Conservation (phyloP, 30 jellyfish, hydroid and myxozoan genomes). For the Nemopilema nomurai region DNA sequence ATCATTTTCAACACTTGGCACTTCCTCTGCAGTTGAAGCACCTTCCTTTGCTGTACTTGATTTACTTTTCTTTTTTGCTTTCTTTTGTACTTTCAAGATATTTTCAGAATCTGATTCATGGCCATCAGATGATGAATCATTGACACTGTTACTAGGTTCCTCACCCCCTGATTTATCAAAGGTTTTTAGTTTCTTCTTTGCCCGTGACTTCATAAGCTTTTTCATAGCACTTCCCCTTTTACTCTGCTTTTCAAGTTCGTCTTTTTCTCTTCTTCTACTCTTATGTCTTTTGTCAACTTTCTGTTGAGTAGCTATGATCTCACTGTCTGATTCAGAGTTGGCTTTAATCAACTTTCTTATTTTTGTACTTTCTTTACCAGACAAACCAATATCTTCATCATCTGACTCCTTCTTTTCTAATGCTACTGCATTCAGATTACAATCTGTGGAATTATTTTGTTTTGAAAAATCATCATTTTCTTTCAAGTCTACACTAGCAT, state of each 20-base stretch:
- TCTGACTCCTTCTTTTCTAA: neutral
- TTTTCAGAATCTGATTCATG: neutral
- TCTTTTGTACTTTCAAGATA: neutral
- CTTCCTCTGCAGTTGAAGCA: neutral
- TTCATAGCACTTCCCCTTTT: constrained; percentile 23
- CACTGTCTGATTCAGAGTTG: neutral
- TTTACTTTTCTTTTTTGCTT: neutral
- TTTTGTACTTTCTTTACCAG: neutral
- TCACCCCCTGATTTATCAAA: neutral
- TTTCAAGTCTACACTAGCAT: neutral
- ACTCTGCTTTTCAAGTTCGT: constrained; percentile 4
- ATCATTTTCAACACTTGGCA: neutral
- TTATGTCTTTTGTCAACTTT: neutral
- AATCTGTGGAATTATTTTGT: neutral
- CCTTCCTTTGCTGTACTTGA: neutral
- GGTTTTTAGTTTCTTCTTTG: constrained; percentile 8
- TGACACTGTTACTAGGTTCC: neutral
- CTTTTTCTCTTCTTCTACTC: constrained; percentile 36
- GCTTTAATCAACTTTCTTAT: neutral
- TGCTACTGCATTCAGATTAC: neutral
- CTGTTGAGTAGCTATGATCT: neutral
- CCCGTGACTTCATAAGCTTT: constrained; percentile 15
- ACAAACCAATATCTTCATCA: neutral
- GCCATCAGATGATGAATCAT: neutral
- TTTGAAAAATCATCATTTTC: neutral